phyloP scores from a whole-genome alignment of 2,113 vertebrate species.

The Podarcis muralis region DNA sequence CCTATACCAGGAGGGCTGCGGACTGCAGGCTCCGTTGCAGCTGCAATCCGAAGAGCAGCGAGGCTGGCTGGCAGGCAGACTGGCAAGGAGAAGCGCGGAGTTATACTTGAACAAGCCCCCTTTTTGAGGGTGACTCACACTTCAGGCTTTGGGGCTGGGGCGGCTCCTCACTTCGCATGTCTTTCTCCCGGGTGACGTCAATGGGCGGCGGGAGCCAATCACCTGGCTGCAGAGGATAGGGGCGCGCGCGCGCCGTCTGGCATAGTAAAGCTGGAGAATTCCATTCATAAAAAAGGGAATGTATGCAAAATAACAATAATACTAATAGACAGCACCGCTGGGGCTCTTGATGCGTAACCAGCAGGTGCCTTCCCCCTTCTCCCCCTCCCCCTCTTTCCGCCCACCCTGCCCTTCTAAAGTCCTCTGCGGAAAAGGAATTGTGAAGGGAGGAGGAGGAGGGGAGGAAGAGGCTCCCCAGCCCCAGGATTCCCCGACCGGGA shows the following conservation, averaged over 20 bases:
- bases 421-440: conserved; percentile 46
- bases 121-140: conserved; percentile 8
- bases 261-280: conserved; percentile 67
- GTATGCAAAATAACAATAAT: too few species aligned
- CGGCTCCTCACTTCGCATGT: not conserved
- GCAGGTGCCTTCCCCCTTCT: not conserved
- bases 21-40: too few species aligned
- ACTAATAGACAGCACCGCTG: fast-evolving
- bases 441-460: not conserved
- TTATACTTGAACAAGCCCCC: conserved; percentile 8
- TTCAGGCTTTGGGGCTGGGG: not conserved
- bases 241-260: conserved; percentile 36
- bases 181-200: conserved; percentile 15
- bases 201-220: conserved; percentile 22
- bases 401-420: conserved; percentile 54
- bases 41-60: not conserved
- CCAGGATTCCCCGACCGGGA: not conserved
- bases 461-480: not conserved
- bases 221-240: not conserved
- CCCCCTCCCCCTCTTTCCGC: conserved; percentile 32
- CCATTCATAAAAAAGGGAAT: conserved; percentile 68
- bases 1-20: not conserved
- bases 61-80: not conserved
- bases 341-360: not conserved
- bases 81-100: not conserved